phyloP scores from a whole-genome alignment of 2,797 vertebrate genomes.

The Sebastes hopkinsi region DNA sequence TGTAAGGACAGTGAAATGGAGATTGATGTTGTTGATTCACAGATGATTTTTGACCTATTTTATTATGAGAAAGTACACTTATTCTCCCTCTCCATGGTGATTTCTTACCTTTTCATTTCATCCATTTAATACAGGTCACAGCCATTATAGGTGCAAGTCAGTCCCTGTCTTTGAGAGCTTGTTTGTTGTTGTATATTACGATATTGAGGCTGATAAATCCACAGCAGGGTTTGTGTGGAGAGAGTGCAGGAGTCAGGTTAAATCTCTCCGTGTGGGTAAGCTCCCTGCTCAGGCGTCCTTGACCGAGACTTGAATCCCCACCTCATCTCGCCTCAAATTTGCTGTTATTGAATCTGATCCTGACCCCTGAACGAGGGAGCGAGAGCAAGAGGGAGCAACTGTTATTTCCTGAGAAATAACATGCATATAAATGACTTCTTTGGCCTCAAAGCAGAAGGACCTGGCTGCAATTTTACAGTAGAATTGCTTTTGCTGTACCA shows the following conservation, averaged over 20 bases:
- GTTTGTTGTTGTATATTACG: neutral
- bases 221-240: constrained; percentile 1
- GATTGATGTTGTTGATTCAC: neutral
- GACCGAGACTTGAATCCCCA: constrained; percentile 8
- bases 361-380: neutral
- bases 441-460: neutral
- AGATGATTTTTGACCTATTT: neutral
- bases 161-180: neutral
- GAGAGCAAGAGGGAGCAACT: neutral
- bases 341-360: neutral
- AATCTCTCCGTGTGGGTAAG: constrained; percentile 22
- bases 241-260: constrained; percentile 9
- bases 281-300: constrained; percentile 1
- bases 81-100: neutral
- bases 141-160: neutral
- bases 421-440: neutral
- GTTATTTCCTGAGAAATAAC: neutral
- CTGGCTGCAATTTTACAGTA: neutral
- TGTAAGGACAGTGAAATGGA: neutral
- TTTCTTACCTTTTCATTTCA: neutral
- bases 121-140: neutral
- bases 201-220: constrained; percentile 10
- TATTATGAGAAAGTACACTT: neutral
- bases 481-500: neutral
- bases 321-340: neutral